Conservation (phyloP, 1,140 invertebrate species). For the Hylyphantes graminicola region DNA sequence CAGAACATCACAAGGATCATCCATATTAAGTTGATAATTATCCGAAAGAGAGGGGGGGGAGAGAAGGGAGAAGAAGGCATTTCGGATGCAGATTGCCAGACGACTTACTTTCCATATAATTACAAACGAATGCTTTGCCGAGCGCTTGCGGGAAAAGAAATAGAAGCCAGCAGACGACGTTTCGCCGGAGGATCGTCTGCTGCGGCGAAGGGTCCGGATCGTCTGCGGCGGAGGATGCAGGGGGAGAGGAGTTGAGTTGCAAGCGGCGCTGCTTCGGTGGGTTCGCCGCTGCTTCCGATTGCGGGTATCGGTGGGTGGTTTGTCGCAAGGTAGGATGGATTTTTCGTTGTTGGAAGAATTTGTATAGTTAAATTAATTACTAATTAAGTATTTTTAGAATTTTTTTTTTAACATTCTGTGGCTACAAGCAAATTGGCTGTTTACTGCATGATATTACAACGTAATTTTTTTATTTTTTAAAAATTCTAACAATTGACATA, state of each 20-base stretch:
- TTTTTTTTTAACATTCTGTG: no score
- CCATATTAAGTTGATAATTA: constrained; percentile 61
- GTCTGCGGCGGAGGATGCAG: neutral
- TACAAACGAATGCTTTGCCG: constrained; percentile 59
- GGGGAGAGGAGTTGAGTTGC: neutral
- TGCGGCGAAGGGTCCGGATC: constrained; percentile 24
- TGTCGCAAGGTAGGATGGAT: constrained; percentile 10
- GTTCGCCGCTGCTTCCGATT: neutral
- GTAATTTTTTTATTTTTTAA: no score
- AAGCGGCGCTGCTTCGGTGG: neutral
- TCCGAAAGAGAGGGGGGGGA: neutral
- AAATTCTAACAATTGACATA: no score
- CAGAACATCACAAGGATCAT: constrained; percentile 34
- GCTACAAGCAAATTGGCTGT: no score
- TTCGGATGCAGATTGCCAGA: constrained; percentile 55
- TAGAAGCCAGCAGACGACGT: constrained; percentile 7
- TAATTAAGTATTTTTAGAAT: no score
- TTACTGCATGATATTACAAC: no score
- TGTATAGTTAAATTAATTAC: no score
- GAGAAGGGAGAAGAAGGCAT: constrained; percentile 2
- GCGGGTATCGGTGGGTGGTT: neutral
- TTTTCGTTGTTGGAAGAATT: neutral
- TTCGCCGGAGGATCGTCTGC: constrained; percentile 19
- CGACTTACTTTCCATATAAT: constrained; percentile 61
- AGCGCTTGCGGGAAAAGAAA: constrained; percentile 12